These are phyloP conservation scores for Chaetodon trifasciatus DNA, from an alignment of 2,797 vertebrate genomes.

Conservation along the genomic window DNA sequence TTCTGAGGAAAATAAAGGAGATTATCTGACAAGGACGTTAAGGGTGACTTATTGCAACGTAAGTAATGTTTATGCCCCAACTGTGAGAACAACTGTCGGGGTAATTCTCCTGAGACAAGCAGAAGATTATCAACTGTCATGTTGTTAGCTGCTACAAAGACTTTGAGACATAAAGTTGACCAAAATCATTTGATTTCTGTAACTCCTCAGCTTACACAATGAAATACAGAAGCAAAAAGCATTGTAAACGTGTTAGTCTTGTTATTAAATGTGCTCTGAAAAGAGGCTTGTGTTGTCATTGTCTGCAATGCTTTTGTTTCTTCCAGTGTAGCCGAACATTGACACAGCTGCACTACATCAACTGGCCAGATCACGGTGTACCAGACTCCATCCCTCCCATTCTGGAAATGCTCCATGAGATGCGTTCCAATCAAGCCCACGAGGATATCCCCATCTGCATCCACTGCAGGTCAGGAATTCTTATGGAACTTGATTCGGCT, in stretches of 20 bases:
- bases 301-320: slow-evolving; percentile 6
- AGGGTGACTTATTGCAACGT: slow-evolving; percentile 81
- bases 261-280: background rate
- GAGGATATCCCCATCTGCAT: slow-evolving; percentile 91
- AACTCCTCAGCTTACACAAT: background rate
- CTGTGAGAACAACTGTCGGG: slow-evolving; percentile 13
- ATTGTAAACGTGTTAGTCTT: background rate
- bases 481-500: background rate
- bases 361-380: slow-evolving; percentile 97
- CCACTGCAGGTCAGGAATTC: slow-evolving; percentile 93
- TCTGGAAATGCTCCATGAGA: slow-evolving; percentile 91
- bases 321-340: slow-evolving; percentile 87
- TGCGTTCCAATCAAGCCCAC: slow-evolving; percentile 88
- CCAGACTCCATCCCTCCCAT: slow-evolving; percentile 93
- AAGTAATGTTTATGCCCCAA: slow-evolving; percentile 66
- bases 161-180: background rate
- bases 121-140: slow-evolving; percentile 27
- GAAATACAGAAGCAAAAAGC: background rate
- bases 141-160: slow-evolving; percentile 38
- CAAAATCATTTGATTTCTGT: background rate
- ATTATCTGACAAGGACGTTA: slow-evolving; percentile 91
- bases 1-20: slow-evolving; percentile 89
- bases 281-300: background rate
- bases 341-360: slow-evolving; percentile 94
- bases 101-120: slow-evolving; percentile 29